Base-by-base conservation (phyloP, 2,113 vertebrate genomes). In the Cromileptes altivelis region DNA sequence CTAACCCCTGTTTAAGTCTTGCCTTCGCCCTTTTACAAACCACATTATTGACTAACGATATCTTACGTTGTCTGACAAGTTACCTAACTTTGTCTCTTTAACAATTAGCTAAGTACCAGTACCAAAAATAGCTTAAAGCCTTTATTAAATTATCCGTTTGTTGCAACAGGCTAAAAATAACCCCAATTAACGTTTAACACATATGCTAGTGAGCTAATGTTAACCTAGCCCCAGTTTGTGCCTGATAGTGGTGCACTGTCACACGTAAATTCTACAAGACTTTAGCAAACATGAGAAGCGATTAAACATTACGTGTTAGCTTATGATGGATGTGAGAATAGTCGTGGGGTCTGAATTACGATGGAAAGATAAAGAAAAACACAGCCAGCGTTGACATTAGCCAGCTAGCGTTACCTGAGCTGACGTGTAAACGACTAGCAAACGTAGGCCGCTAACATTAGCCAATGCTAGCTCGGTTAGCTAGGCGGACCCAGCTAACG, bases 361-460 rank as follows among this genome's bases (percentile, higher is more conserved):
- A 4, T 14, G 0, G 0, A 0, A 21, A 1, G 9, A 37, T 70
- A 17, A 25, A 60, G 7, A 81, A 80, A 82, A 69, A 60, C 25
- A 52, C 3, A 25, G 40, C 42, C 68, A 78, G 27, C 75, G 33
- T 18, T 82, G 53, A 25, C 58, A 67, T 71, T 40, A 74, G 62
- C 37, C 21, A n/a, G 65, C 75, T 74, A 75, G 65, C 73, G 53
- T 72, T 81, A 87, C 86, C 88, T 76, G 83, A 90, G 91, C 82
- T 94, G 92, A 94, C 92, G 92, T 93, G 93, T 93, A 85, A 92
- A 86, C 89, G 68, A 47, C 50, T 6, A 45, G 86, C 63, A 70
- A 74, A 57, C 58, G 52, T 56, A 92, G 93, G 93, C 93, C 90
- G 89, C 86, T 88, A 84, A 75, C 81, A 19, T 63, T 84, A 84